A percentile compares a stretch with the other conserved stretches of the same genome.
These are phyloP conservation scores for Anolis carolinensis DNA, from an alignment of 2,113 vertebrate genomes.

Conservation along the genomic window DNA sequence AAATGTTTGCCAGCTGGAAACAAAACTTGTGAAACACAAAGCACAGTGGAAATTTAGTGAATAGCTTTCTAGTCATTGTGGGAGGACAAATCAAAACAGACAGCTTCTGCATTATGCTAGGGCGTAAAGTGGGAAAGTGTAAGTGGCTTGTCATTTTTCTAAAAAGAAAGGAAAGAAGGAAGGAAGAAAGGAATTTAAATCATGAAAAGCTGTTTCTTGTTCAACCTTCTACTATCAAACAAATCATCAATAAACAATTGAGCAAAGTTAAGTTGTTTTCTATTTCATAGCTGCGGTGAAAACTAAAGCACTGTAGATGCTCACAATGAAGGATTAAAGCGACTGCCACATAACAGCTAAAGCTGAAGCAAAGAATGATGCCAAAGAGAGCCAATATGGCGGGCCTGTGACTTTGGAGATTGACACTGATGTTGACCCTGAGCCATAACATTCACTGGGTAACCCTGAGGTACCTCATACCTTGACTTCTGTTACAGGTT, in stretches of 20 bases:
- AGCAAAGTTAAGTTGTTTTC: neutral
- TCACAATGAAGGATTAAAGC: neutral
- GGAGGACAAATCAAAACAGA: neutral
- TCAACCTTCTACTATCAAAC: neutral
- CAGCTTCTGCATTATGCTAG: neutral
- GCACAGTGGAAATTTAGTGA: constrained; percentile 19
- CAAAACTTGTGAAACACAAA: constrained; percentile 13
- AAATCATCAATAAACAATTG: neutral
- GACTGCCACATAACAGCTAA: no score
- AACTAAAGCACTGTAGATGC: neutral
- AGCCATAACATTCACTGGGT: no score
- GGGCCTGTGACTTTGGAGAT: no score
- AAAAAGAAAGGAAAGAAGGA: neutral
- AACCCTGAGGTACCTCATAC: no score
- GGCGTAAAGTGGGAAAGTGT: neutral
- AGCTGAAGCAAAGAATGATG: neutral
- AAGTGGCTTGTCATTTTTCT: neutral
- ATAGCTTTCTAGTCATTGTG: neutral
- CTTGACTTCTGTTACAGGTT: no score
- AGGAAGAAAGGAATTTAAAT: neutral
- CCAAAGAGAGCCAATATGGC: neutral
- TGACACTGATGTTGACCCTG: no score
- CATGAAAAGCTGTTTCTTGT: neutral
- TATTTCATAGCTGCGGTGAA: neutral
- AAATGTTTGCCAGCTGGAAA: constrained; percentile 38